phyloP scores from a whole-genome alignment of 2,888 invertebrate species.

The Rhopalosiphum nymphaeae region DNA sequence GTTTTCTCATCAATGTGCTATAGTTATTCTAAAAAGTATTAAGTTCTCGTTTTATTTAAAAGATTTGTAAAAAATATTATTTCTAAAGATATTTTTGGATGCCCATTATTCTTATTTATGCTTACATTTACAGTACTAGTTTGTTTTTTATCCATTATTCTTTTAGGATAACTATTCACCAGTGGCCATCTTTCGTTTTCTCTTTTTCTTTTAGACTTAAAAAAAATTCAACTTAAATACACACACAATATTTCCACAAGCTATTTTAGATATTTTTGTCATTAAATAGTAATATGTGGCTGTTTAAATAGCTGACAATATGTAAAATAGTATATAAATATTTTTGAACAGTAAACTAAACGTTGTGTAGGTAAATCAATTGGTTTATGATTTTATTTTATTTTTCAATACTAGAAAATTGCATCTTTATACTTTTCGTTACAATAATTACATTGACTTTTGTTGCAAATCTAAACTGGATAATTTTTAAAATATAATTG shows the following conservation, averaged over 20 bases:
- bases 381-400: background rate
- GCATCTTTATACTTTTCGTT: background rate
- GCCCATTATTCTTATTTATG: conserved; percentile 40
- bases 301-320: background rate
- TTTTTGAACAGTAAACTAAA: background rate
- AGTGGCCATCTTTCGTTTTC: background rate
- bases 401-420: background rate
- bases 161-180: background rate
- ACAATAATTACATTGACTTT: background rate
- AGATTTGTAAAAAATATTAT: background rate
- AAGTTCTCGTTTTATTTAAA: background rate
- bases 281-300: background rate
- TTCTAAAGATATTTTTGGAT: conserved; percentile 42
- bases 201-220: background rate
- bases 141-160: background rate
- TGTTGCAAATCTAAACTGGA: background rate
- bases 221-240: background rate
- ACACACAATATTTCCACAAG: background rate
- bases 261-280: background rate
- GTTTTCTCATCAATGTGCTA: background rate
- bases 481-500: background rate
- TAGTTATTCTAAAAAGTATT: background rate
- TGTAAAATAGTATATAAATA: background rate
- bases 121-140: background rate
- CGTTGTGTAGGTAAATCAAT: background rate